Evolutionary conservation across 2,113 vertebrate genomes (phyloP).

Genomic region (Charina bottae): DNA sequence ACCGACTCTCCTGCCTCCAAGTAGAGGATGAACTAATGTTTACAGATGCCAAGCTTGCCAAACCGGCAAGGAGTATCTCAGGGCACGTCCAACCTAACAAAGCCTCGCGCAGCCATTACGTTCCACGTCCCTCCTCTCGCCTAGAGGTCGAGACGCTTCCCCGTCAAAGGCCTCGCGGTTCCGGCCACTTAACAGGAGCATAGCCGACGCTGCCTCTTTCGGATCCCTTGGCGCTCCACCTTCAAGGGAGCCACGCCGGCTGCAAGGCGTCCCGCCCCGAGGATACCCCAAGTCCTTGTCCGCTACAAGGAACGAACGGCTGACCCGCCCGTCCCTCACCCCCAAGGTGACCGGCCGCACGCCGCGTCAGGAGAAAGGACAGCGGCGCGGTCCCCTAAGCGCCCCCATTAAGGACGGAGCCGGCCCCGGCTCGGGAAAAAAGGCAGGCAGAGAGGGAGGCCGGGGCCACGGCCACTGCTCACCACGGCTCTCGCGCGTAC

Average conservation of each 20-base stretch:
- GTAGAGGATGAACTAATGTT: not conserved
- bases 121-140: not conserved
- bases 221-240: not conserved
- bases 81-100: not conserved
- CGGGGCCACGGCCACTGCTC: constrained; percentile 51
- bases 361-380: not conserved
- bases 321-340: not conserved
- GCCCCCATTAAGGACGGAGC: not conserved
- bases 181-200: not conserved
- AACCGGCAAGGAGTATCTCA: not conserved
- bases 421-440: not conserved
- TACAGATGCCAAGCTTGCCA: not conserved
- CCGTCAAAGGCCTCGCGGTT: not conserved
- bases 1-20: not conserved
- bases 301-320: not conserved
- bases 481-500: constrained; percentile 94
- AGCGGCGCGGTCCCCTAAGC: too few relatives aligned
- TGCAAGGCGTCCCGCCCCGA: too few relatives aligned
- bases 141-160: not conserved
- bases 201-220: not conserved
- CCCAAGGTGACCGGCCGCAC: constrained; percentile 6
- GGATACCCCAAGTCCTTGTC: not conserved
- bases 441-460: not conserved
- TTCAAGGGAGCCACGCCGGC: not conserved
- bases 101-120: not conserved